These are phyloP conservation scores for Danio albolineatus DNA, from an alignment of 2,797 vertebrate species.

Conservation along the genomic window DNA sequence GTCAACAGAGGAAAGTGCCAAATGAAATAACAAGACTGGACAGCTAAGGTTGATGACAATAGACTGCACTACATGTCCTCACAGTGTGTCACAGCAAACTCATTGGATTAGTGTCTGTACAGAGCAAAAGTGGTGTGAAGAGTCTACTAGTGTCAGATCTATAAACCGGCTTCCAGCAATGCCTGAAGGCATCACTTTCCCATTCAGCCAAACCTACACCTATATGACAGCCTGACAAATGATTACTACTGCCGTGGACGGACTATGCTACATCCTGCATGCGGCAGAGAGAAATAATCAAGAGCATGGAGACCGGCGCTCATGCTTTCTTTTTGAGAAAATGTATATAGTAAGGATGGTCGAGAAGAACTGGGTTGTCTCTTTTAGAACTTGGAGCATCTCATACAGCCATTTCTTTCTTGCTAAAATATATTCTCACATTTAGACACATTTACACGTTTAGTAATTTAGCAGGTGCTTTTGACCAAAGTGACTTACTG, in stretches of 20 bases:
- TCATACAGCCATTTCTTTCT: not conserved
- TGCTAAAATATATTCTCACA: too few species aligned
- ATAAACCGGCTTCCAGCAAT: constrained; percentile 50
- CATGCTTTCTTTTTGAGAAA: constrained; percentile 3
- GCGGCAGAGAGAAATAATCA: constrained; percentile 2
- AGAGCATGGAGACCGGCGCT: constrained; percentile 1
- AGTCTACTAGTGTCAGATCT: constrained; percentile 47
- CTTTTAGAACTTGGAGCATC: not conserved
- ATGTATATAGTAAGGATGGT: not conserved
- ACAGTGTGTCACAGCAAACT: constrained; percentile 7
- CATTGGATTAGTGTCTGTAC: constrained; percentile 45
- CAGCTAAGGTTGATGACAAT: constrained; percentile 17
- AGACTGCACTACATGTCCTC: constrained; percentile 1
- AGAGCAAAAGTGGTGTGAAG: constrained; percentile 28
- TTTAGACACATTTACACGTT: too few species aligned
- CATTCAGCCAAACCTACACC: constrained; percentile 34
- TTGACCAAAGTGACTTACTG: too few species aligned
- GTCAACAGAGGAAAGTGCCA: not conserved
- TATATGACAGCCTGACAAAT: constrained; percentile 46
- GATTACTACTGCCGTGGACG: constrained; percentile 26
- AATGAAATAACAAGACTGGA: constrained; percentile 16
- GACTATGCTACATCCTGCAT: constrained; percentile 21
- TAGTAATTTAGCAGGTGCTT: too few species aligned
- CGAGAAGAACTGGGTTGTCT: not conserved
- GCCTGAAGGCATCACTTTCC: constrained; percentile 55